Evolutionary conservation across 2,797 vertebrate genomes (phyloP), one percentile per base, ranked within the genome.

Genomic region (Trichosurus vulpecula): DNA sequence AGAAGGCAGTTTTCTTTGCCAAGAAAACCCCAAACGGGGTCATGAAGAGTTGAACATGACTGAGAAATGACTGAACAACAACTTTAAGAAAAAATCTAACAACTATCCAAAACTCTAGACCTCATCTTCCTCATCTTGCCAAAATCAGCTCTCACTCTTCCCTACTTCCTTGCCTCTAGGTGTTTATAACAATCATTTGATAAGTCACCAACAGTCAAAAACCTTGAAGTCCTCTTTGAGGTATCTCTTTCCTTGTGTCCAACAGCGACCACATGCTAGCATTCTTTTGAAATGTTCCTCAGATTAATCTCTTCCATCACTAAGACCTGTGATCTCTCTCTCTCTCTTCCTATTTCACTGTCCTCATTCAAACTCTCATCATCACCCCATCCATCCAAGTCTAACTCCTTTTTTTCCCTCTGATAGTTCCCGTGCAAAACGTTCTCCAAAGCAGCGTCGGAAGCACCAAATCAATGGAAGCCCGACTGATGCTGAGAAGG

Each of bases 401-500:
- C 52, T 91, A 14, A 94, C 53, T 47, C 81, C 13, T 0, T 41
- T 29, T 54, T n/a, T 91, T 3, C 58, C 55, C 93, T 47, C 74
- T 52, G 52, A 54, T 96, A 99, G 99, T 97, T 99, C 99, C 90
- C 99, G 99, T 97, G 99, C 99, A 94, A 99, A 99, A 94, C 99
- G 99, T 52, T 99, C 99, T 95, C 99, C 99, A 12, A 99, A 99
- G 90, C 99, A 99, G n/a, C 99, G 99, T 0, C 99, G 99, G 14
- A 98, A 98, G 91, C 99, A 99, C 93, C 99, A 99, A 94, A 99
- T 99, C 97, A 99, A 99, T 0, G 99, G 99, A 58, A 99, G 99
- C 95, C 99, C 99, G 0, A 98, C 98, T 2, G 99, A 99, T 66
- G 99, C 99, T 0, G 99, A 99, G 98, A 99, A 99, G 98, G 99